Conservation (phyloP, 2,797 vertebrate species). For the Thaleichthys pacificus region DNA sequence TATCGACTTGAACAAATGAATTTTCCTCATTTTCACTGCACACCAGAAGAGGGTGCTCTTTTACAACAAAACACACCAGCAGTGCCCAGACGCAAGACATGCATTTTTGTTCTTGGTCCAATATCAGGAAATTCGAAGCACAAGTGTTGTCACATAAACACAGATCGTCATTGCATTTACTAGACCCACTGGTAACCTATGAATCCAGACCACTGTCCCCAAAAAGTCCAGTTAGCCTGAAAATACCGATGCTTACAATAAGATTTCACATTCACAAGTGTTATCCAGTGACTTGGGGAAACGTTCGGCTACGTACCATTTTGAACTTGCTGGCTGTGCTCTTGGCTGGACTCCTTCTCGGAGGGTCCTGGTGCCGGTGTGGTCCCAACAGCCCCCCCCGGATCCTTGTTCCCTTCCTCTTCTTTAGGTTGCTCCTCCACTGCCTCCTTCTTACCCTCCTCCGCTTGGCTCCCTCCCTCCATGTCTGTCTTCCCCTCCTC, state of each 20-base stretch:
- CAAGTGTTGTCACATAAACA: background rate
- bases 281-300: background rate
- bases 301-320: conserved; percentile 67
- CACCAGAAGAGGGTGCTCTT: conserved; percentile 14
- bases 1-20: background rate
- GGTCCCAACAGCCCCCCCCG: conserved; percentile 38
- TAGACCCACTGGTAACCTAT: background rate
- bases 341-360: conserved; percentile 13
- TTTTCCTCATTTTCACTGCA: background rate
- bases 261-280: background rate
- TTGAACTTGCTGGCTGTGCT: conserved; percentile 63
- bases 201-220: background rate
- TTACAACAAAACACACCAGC: conserved; percentile 3
- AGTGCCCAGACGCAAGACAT: background rate
- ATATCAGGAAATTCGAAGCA: background rate
- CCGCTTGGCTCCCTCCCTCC: conserved; percentile 22
- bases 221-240: background rate
- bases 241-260: background rate
- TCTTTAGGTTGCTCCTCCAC: conserved; percentile 52
- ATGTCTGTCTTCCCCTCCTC: conserved; percentile 21
- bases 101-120: background rate
- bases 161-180: background rate
- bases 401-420: conserved; percentile 60
- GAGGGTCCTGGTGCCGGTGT: background rate
- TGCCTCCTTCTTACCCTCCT: conserved; percentile 44